Evolutionary conservation across 2,113 vertebrate species (phyloP), one percentile per base, ranked within the genome.

Genomic region (Malurus elegans): DNA sequence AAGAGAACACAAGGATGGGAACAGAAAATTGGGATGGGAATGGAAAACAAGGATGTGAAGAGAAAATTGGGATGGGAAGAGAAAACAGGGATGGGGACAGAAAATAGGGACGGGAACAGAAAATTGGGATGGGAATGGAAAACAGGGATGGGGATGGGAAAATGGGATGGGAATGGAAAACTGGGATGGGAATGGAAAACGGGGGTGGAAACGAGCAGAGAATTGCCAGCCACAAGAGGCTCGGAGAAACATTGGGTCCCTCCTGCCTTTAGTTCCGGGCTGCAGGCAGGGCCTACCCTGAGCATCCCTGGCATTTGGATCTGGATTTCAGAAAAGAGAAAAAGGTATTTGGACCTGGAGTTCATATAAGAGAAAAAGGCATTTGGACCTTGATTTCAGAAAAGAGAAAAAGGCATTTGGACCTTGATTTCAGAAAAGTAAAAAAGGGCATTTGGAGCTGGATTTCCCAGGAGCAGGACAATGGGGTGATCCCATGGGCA

Each of bases 201-300:
- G 32, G 95, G 92, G 81, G 56, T 83, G 93, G 96, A 79, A 95
- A 96, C 3, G 38, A 54, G 90, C 0, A 2, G n/a, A 64, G 17
- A 31, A 2, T 19, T 88, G 95, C 93, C 96, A 96, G 79, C 70
- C 74, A 40, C 12, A 18, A 93, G 93, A 64, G 88, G 85, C 65
- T 93, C 79, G 36, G 10, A 47, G 64, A 67, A 86, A 74, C 18
- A 14, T 34, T 34, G 69, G 84, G 36, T 34, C 60, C 67, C 44
- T 88, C 71, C 64, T 95, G 64, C 56, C 69, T 71, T 60, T 26
- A 36, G 60, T 8, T 40, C 51, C 70, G 79, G 71, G 79, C 93
- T 74, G 42, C 60, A 58, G 74, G 78, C 50, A 38, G 38, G 38
- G 38, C 38, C 38, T 10, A 38, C 38, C 38, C 38, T 38, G 38